A percentile compares a stretch with the other conserved stretches of the same genome.
Conservation (phyloP, 37 sponge, comb jelly and placozoan genomes). For the Oscarella lobularis region DNA sequence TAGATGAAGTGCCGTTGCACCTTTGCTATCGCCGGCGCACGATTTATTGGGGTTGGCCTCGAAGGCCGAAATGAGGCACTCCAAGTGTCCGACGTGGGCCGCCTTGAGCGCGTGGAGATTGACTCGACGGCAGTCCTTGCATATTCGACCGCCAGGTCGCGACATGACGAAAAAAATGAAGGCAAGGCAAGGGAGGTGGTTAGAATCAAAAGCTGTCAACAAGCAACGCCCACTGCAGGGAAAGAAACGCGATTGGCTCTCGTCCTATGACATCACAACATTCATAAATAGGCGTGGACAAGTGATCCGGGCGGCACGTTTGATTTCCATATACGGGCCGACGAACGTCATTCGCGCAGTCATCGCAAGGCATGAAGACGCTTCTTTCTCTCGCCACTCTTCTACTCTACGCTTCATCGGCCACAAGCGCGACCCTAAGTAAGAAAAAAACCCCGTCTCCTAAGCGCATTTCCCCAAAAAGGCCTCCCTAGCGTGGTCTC, state of each 20-base stretch:
- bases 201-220: too few relatives aligned
- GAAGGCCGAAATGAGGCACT: neutral
- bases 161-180: too few relatives aligned
- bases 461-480: too few relatives aligned
- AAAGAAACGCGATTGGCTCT: too few relatives aligned
- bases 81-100: neutral
- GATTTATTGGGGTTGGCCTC: neutral
- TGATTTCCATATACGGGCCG: neutral
- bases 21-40: conserved; percentile 3
- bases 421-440: neutral
- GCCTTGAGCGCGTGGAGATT: conserved; percentile 1
- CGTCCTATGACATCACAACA: too few relatives aligned
- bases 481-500: too few relatives aligned
- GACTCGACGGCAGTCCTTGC: neutral
- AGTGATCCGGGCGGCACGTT: neutral
- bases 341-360: neutral
- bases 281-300: too few relatives aligned
- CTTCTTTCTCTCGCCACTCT: neutral
- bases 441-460: too few relatives aligned
- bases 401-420: neutral
- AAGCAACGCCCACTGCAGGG: too few relatives aligned
- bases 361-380: neutral
- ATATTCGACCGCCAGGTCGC: neutral
- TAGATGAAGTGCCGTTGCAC: conserved; percentile 5
- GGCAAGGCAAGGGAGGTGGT: too few relatives aligned